Evolutionary conservation across 2,888 invertebrate species (phyloP), one percentile per base, ranked within the genome.

Genomic region (Phyllotreta cruciferae): DNA sequence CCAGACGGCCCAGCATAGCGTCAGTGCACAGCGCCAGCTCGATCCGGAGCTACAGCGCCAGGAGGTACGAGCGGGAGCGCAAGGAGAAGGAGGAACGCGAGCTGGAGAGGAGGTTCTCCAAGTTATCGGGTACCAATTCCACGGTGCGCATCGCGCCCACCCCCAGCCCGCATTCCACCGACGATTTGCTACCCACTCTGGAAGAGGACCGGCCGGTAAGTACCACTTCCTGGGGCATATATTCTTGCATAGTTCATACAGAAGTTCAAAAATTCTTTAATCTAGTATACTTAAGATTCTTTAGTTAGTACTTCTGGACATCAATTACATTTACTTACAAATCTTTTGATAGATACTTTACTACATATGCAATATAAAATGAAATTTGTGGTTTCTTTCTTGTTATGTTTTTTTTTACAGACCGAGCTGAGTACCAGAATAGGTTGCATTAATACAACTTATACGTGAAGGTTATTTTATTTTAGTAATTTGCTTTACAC

Each of bases 1-100:
- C 92, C 79, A 86, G 93, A 85, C 88, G 93, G 85, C 92, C 93
- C 83, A 92, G 93, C 86, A 84, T 93, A 85, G 90, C 90, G 71
- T 93, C 93, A 69, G 85, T 93, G 75, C 93, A 93, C 80, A 93
- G 93, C 85, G 88, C 89, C 73, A 92, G 90, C 66, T 93, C 93
- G 55, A 87, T 92, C 68, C 87, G 91, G 78, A 93, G 92, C 81
- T 93, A 91, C 82, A 92, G 92, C 77, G 86, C 90, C 72, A 87
- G 88, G 79, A 85, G 90, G 68, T 91, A 91, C 81, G 93, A 93
- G 79, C 86, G 88, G 72, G 93, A 93, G 77, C 82, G 90, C 62
- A 92, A 91, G 78, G 91, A 92, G 79, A 92, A 92, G 78, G 92
- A 92, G 77, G 87, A 90, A 75, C 83, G 92, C 56, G 91, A 90